A percentile compares a stretch with the other conserved stretches of the same genome.
Conservation (phyloP, 2,113 vertebrate genomes). For the Cyprinodon brontotheroides region DNA sequence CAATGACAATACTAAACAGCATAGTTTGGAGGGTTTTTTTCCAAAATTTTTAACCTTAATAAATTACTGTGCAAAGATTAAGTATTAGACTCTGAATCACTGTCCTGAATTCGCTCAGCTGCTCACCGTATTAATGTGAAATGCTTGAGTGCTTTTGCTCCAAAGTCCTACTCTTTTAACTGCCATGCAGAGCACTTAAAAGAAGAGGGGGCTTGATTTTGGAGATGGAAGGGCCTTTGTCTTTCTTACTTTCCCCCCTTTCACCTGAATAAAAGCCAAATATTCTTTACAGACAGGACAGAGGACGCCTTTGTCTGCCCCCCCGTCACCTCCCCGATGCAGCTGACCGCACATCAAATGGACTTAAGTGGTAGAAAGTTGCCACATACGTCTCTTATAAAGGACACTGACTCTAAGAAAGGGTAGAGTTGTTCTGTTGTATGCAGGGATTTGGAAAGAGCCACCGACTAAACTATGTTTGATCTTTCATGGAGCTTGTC, state of each 20-base stretch:
- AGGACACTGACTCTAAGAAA: conserved; percentile 31
- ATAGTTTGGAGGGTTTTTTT: neutral
- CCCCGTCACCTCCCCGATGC: conserved; percentile 56
- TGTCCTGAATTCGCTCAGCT: conserved; percentile 3
- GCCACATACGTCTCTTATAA: conserved; percentile 62
- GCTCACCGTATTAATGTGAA: conserved; percentile 30
- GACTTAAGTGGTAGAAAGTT: conserved; percentile 61
- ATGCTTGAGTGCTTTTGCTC: conserved; percentile 36
- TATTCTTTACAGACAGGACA: conserved; percentile 59
- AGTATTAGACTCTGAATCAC: conserved; percentile 2
- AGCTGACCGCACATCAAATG: conserved; percentile 69
- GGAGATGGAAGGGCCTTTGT: conserved; percentile 34
- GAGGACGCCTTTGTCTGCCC: conserved; percentile 69
- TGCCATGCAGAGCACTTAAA: conserved; percentile 23
- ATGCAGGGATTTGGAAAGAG: conserved; percentile 18
- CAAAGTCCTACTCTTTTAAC: conserved; percentile 34
- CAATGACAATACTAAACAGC: neutral
- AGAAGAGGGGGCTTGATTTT: conserved; percentile 14
- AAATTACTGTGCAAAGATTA: conserved; percentile 12
- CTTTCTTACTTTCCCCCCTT: conserved; percentile 24
- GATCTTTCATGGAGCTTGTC: conserved; percentile 55
- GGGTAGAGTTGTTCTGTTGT: conserved; percentile 27
- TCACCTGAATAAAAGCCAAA: conserved; percentile 48
- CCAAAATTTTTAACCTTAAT: neutral
- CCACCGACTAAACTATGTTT: conserved; percentile 34